Evolutionary conservation across 2,888 invertebrate genomes (phyloP), one percentile per base, ranked within the genome.

Genomic region (Monopis laevigella): DNA sequence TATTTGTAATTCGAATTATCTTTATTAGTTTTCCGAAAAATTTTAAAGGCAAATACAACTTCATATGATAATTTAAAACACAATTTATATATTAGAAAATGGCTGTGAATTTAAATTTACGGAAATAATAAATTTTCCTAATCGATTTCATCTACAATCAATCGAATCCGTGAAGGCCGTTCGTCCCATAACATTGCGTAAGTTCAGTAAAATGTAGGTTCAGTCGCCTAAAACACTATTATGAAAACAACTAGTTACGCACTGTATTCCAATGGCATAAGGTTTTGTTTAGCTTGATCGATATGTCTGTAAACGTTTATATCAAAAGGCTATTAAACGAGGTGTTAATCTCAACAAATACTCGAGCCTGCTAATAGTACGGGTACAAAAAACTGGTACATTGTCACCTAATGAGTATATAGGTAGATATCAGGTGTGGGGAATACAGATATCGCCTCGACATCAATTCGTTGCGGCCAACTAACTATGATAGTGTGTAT

Each of bases 331-430:
- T 17, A 32, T 11, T 13, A 18, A 38, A 24, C 24, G 4, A 6
- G 32, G 13, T 38, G 21, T 38, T 38, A 38, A 24, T 38, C 26
- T 21, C 19, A 3, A 32, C 14, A 32, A 32, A 12, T 12, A 5
- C 11, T 10, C 10, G 24, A 24, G 6, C 10, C 8, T 32, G 32
- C 16, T 32, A 32, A 13, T 32, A 32, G 32, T 10, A 16, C 16
- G 3, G 13, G 14, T 10, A 32, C 14, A 32, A 32, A 32, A 32
- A 32, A 6, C 13, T 12, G 30, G 2, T 27, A 27, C 13, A 30
- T 30, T 13, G 30, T 30, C n/a, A 30, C 12, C n/a, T 30, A 30
- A 30, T 30, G 30, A 27, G 6, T 3, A 13, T 12, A 7, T 30
- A 30, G n/a, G 11, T 11, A 6, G 3, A 30, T 30, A 12, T 30